A percentile compares a stretch with the other conserved stretches of the same genome.
phyloP scores from a whole-genome alignment of 1,140 invertebrate genomes.

The Zaprionus inermis region DNA sequence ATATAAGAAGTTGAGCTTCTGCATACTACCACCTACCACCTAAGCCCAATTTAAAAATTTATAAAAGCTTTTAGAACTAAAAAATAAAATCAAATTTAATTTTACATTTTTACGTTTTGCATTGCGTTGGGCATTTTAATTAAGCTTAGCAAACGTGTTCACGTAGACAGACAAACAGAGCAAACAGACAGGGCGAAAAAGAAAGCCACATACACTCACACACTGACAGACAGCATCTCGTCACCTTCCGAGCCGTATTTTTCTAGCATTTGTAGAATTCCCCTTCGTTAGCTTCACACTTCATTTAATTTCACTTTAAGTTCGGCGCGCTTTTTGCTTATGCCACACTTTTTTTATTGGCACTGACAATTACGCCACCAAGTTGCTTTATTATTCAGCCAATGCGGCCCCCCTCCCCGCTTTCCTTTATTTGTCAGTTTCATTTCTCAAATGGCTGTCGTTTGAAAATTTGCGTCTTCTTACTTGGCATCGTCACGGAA shows the following conservation, averaged over 20 bases:
- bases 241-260: constrained; percentile 10
- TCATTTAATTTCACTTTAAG: constrained; percentile 73
- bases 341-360: constrained; percentile 50
- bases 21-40: no score
- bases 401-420: constrained; percentile 7
- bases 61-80: not conserved
- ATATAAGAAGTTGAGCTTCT: no score
- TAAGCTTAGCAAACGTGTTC: constrained; percentile 67
- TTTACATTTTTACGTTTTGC: constrained; percentile 51
- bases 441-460: constrained; percentile 56
- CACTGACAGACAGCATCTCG: not conserved
- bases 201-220: not conserved
- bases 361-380: constrained; percentile 70
- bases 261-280: constrained; percentile 28
- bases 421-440: constrained; percentile 1
- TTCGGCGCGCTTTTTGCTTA: constrained; percentile 57
- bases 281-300: constrained; percentile 58
- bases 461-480: constrained; percentile 43
- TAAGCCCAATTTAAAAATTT: no score
- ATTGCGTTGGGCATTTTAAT: constrained; percentile 68
- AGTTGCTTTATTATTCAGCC: constrained; percentile 74
- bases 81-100: not conserved
- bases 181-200: not conserved
- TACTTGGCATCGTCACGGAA: constrained; percentile 47
- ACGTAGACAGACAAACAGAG: not conserved